Percentiles rank a stretch among this genome's conserved stretches.
These are phyloP conservation scores for Acanthiza pusilla DNA, from an alignment of 2,797 vertebrate species.

Conservation along the genomic window DNA sequence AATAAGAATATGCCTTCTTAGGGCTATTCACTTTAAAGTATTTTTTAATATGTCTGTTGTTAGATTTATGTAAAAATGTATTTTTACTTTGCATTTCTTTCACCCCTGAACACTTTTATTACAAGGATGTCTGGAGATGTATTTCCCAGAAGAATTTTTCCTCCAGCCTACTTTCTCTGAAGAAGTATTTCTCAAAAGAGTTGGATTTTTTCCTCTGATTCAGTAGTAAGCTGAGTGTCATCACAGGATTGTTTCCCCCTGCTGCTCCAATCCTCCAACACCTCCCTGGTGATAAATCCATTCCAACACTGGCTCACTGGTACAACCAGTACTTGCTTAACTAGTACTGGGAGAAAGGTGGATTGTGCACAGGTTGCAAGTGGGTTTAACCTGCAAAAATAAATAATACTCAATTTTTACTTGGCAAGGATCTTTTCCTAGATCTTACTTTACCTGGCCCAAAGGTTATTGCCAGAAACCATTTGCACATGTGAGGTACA, in stretches of 20 bases:
- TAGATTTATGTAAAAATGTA: not conserved
- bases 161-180: not conserved
- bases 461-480: not conserved
- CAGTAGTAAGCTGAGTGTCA: not conserved
- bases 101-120: not conserved
- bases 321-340: not conserved
- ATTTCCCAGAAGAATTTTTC: not conserved
- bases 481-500: not conserved
- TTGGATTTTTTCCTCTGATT: not conserved
- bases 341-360: not conserved
- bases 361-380: not conserved
- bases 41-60: not conserved
- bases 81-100: not conserved
- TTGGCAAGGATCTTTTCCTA: not conserved
- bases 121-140: not conserved
- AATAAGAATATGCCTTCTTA: not conserved
- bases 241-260: not conserved
- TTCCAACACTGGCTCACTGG: not conserved
- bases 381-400: constrained; percentile 11
- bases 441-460: not conserved
- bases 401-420: not conserved
- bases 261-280: not conserved
- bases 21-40: not conserved
- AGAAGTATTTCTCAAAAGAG: not conserved
- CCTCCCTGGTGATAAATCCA: not conserved